Conservation (phyloP, 2,113 vertebrate genomes). For the Geococcyx californianus region DNA sequence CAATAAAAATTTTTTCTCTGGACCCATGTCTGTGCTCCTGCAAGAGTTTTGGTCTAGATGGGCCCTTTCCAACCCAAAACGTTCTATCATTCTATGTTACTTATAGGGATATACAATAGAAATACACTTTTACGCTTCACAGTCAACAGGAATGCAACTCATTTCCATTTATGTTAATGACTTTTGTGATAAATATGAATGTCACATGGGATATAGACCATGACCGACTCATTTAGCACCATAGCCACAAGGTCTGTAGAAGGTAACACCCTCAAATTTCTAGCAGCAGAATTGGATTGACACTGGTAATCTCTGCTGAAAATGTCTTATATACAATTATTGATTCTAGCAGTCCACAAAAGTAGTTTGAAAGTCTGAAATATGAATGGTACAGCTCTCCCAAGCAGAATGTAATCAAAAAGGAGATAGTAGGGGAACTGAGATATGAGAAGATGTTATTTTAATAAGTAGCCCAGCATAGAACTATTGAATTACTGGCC, state of each 20-base stretch:
- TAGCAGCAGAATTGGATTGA: neutral
- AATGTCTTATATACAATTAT: neutral
- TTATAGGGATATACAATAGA: neutral
- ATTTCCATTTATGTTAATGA: neutral
- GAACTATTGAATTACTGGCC: neutral
- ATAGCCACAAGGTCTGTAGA: neutral
- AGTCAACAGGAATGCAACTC: neutral
- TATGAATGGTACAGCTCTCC: neutral
- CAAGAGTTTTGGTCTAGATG: too few species aligned
- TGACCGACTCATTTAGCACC: neutral
- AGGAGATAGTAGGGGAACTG: neutral
- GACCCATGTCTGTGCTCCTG: neutral
- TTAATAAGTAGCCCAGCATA: neutral
- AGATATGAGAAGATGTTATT: neutral
- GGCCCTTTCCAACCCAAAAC: too few species aligned
- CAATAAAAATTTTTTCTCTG: neutral
- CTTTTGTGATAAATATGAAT: neutral
- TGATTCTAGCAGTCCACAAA: neutral
- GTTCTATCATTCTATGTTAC: neutral
- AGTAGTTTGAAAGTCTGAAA: neutral
- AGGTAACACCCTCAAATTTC: neutral
- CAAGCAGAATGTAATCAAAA: neutral
- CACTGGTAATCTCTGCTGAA: neutral
- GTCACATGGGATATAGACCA: neutral
- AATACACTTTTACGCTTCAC: neutral